A percentile compares a stretch with the other conserved stretches of the same genome.
Evolutionary conservation across 2,888 invertebrate genomes (phyloP).

Genomic region (Latrodectus elegans): DNA sequence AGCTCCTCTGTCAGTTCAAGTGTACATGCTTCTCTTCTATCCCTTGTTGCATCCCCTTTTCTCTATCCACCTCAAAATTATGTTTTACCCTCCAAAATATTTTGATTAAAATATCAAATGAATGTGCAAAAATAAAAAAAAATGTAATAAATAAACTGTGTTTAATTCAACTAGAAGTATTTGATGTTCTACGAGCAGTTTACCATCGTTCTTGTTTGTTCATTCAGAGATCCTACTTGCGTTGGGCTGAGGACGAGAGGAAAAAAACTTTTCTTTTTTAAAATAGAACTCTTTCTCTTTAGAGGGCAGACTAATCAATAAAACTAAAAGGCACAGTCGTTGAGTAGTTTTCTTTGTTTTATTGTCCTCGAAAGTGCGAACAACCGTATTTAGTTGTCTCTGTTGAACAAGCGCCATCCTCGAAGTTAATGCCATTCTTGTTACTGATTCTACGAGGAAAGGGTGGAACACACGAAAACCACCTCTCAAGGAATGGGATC

Average conservation of each 20-base stretch:
- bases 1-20: constrained; percentile 27
- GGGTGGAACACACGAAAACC: background rate
- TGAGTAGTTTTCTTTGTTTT: constrained; percentile 50
- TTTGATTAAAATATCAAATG: too few species aligned
- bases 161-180: too few species aligned
- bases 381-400: constrained; percentile 48
- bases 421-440: background rate
- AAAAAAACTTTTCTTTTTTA: too few species aligned
- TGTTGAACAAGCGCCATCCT: constrained; percentile 44
- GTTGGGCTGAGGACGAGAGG: constrained; percentile 4
- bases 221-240: constrained; percentile 45
- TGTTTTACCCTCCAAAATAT: too few species aligned
- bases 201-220: background rate
- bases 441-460: background rate
- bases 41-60: background rate
- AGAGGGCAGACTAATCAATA: constrained; percentile 42
- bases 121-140: too few species aligned
- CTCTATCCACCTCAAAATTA: background rate
- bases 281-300: background rate
- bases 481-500: background rate
- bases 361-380: constrained; percentile 45
- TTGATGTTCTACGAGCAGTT: too few species aligned
- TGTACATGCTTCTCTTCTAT: background rate
- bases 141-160: too few species aligned
- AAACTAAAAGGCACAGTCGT: constrained; percentile 50